phyloP scores from a whole-genome alignment of 2,797 vertebrate species.

The Peromyscus nudipes region DNA sequence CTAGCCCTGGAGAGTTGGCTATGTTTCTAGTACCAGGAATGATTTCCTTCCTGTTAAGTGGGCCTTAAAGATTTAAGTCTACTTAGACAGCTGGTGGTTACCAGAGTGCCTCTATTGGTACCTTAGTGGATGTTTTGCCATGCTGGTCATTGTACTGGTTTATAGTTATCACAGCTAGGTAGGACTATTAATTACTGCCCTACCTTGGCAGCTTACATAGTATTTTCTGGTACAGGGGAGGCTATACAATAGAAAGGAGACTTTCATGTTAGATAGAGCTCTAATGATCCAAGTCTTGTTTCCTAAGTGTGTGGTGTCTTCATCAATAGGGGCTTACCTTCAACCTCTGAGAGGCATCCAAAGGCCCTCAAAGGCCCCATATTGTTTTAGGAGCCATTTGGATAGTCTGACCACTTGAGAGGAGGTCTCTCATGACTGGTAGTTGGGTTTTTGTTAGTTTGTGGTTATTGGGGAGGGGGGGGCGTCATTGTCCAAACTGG shows the following conservation, averaged over 20 bases:
- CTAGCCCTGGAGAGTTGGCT: neutral
- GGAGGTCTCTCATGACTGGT: neutral
- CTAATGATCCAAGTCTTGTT: neutral
- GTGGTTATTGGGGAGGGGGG: neutral
- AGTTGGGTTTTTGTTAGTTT: neutral
- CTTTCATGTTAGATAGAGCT: neutral
- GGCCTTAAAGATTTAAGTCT: neutral
- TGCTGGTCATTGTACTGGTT: neutral
- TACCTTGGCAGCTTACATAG: neutral
- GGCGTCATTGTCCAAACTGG: neutral
- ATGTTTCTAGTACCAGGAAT: neutral
- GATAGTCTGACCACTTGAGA: neutral
- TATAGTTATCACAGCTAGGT: neutral
- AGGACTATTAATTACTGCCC: neutral
- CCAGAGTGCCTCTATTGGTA: neutral
- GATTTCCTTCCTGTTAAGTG: neutral
- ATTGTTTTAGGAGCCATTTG: neutral
- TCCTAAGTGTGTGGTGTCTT: neutral
- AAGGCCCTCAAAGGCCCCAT: neutral
- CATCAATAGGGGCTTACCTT: neutral
- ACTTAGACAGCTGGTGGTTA: neutral
- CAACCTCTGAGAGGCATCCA: neutral
- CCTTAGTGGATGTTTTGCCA: neutral
- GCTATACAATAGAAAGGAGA: neutral
- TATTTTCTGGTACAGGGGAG: neutral